phyloP scores from a whole-genome alignment of 2,797 vertebrate species.

The Novumbra hubbsi region DNA sequence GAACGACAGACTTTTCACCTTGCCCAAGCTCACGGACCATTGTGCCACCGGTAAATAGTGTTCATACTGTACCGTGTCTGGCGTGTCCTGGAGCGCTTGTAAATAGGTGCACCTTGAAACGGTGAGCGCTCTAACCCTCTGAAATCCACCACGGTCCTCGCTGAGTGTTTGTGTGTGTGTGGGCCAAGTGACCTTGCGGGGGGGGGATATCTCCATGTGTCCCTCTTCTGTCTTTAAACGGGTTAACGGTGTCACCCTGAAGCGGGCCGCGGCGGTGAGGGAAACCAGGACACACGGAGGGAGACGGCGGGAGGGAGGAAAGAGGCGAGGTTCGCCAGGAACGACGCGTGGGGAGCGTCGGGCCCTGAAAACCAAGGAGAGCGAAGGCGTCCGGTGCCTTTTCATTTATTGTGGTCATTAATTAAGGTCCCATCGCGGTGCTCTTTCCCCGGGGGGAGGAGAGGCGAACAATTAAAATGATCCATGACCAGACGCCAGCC shows the following conservation, averaged over 20 bases:
- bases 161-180: not conserved
- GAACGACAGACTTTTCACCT: no score
- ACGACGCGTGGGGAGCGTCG: not conserved
- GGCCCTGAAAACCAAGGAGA: not conserved
- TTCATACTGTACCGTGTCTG: no score
- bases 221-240: not conserved
- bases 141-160: no score
- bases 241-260: not conserved
- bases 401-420: conserved; percentile 74
- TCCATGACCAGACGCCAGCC: conserved; percentile 62
- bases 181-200: not conserved
- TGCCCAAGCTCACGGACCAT: no score
- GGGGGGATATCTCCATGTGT: not conserved
- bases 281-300: conserved; percentile 33
- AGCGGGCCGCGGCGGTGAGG: conserved; percentile 15
- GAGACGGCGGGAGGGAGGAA: conserved; percentile 12
- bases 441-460: conserved; percentile 68
- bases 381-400: conserved; percentile 46
- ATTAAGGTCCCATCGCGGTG: conserved; percentile 74
- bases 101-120: no score
- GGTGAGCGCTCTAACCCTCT: no score
- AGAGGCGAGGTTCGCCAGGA: not conserved
- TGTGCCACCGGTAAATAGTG: no score
- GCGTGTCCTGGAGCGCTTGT: no score
- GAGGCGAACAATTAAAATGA: conserved; percentile 79